Evolutionary conservation across 1,140 invertebrate genomes (phyloP), one percentile per base, ranked within the genome.

Genomic region (Drosophila suzukii): DNA sequence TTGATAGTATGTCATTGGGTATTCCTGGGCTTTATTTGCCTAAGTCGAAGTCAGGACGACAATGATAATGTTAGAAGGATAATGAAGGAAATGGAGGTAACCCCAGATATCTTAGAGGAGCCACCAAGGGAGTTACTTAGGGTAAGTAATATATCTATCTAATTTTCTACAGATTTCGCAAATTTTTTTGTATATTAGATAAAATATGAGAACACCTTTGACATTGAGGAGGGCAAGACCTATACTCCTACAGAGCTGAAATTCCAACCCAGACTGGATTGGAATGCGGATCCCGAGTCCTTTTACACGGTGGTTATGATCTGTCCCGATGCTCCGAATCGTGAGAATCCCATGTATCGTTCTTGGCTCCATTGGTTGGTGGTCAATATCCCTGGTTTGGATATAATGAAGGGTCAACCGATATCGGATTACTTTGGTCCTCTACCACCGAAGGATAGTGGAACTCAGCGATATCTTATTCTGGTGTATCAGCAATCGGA

Each of bases 301-400:
- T 95, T 94, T 73, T 98, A 98, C 84, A 97, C 96, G 2, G 91
- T 98, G 1, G 94, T 95, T 59, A 96, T 97, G 86, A 46, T 86
- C 94, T 75, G 82, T 46, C 86, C 86, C 27, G 86, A 90, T 71
- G 86, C 88, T 0, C 97, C 97, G 12, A 97, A 95, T 81, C 94
- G 97, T 1, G 93, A 94, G 4, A 94, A 96, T 62, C 96, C 95
- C 0, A 96, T 94, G 53, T 96, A 95, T 81, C 94, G 97, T 6
- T 97, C 98, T 92, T 98, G 96, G 96, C 96, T 97, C 72, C 98
- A 98, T 91, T 98, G 97, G 97, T 91, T 98, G 4, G 96, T 98
- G 2, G 96, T 94, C 3, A 99, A 99, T 90, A 97, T 99, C 80
- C 97, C 96, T 4, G 97, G 96, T 15, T 92, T 92, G 66, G 94